Conservation (phyloP, 2,888 invertebrate species). For the Spisula subtruncata region DNA sequence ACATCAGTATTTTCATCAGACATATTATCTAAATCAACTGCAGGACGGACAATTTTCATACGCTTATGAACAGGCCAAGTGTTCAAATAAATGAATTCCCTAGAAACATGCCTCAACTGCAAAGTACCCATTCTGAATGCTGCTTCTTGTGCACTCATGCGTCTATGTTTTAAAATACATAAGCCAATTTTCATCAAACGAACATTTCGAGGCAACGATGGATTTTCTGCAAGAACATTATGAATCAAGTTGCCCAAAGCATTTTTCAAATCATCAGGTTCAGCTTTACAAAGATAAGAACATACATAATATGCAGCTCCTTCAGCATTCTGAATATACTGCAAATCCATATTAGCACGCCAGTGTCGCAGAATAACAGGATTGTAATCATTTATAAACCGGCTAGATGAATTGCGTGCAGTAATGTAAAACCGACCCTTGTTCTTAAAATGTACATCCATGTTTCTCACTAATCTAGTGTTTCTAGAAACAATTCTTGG, state of each 20-base stretch:
- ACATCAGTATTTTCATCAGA: conserved; percentile 43
- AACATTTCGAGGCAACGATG: background rate
- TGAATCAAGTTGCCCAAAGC: conserved; percentile 30
- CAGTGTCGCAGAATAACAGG: no score
- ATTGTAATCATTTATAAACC: no score
- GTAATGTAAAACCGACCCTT: no score
- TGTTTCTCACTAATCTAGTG: no score
- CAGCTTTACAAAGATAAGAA: no score
- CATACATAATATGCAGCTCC: no score
- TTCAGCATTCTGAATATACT: no score
- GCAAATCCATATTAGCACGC: no score
- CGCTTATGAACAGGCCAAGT: conserved; percentile 37
- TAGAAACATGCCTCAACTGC: conserved; percentile 38
- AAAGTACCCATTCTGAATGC: conserved; percentile 53
- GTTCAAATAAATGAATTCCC: conserved; percentile 47
- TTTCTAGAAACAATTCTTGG: no score
- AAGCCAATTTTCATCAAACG: conserved; percentile 47
- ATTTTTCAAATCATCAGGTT: no score
- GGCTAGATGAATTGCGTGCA: no score
- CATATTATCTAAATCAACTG: background rate
- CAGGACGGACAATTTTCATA: conserved; percentile 40
- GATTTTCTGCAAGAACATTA: conserved; percentile 32
- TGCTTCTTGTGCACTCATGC: conserved; percentile 59
- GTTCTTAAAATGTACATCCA: no score
- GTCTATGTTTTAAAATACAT: conserved; percentile 56